Evolutionary conservation across 1,140 invertebrate species (phyloP), one percentile per base, ranked within the genome.

Genomic region (Protaetia brevitarsis): DNA sequence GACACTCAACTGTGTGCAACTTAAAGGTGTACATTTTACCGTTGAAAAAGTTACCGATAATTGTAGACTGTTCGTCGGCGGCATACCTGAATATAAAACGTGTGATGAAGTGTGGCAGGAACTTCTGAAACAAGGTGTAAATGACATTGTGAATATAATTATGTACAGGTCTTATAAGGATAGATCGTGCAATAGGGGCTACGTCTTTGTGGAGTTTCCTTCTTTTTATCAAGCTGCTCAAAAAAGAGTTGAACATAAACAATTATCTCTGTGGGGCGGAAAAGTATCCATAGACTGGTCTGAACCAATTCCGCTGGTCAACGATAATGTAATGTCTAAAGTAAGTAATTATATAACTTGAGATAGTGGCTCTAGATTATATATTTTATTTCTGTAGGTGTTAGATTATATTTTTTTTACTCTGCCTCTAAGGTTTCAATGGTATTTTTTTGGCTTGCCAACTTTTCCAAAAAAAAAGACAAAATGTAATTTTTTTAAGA

Each of bases 121-220:
- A 0, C 29, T 61, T n/a, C 1, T 34, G 4, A 5, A 13, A 16
- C 5, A 5, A 1, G 59, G 59, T 7, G 21, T 61, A 23, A 8
- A n/a, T 10, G 29, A 21, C 0, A 34, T 61, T n/a, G 59, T 61
- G 0, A 31, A 61, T 13, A 21, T 61, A 16, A 61, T 61, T 1
- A 61, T 61, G 59, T 61, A 61, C 16, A 30, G 59, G 36, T 30
- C 59, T 10, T 61, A 61, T 21, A 34, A n/a, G 19, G 26, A 61
- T 30, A 30, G 59, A 21, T 0, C 31, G 10, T 21, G 7, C 10
- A 61, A 61, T 21, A 27, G 59, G 26, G 59, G 59, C 1, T 61
- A 34, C 19, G 59, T 61, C 3, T 61, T 61, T 21, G 59, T 61
- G 7, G 59, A 61, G 23, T 61, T 61, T 23, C 13, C 6, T 16